These are phyloP conservation scores for Globia sparganii DNA, from an alignment of 2,888 invertebrate genomes.

Conservation along the genomic window DNA sequence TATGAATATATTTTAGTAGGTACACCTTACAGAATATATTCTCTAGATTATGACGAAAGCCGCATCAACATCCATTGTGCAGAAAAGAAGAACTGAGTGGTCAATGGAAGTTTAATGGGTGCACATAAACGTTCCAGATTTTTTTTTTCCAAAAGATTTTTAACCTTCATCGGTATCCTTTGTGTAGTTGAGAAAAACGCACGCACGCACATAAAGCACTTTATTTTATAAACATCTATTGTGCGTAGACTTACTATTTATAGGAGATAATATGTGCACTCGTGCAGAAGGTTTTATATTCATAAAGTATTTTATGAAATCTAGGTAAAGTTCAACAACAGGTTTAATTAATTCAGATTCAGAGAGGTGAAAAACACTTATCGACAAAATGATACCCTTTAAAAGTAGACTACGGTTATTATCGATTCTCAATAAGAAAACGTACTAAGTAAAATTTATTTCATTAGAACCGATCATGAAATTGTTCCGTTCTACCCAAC, in stretches of 20 bases:
- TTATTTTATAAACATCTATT: no score
- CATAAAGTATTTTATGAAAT: neutral
- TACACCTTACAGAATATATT: neutral
- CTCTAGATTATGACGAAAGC: neutral
- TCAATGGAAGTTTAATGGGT: no score
- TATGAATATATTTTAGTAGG: neutral
- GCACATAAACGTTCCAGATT: no score
- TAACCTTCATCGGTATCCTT: no score
- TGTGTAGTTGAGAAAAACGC: no score
- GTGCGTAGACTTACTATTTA: no score
- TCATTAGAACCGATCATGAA: conserved; percentile 17
- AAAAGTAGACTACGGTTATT: conserved; percentile 7
- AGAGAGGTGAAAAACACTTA: neutral
- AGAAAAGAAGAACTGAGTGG: neutral
- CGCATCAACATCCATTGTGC: neutral
- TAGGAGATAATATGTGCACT: no score
- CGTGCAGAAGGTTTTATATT: neutral
- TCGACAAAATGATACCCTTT: neutral
- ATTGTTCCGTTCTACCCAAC: conserved; percentile 16
- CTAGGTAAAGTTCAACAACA: neutral
- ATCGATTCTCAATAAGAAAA: conserved; percentile 6
- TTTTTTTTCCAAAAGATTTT: no score
- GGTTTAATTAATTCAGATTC: neutral
- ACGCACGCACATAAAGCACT: no score
- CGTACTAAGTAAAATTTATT: conserved; percentile 15